A percentile compares a stretch with the other conserved stretches of the same genome.
phyloP scores from a whole-genome alignment of 2,797 vertebrate genomes.

The Siniperca obscura region DNA sequence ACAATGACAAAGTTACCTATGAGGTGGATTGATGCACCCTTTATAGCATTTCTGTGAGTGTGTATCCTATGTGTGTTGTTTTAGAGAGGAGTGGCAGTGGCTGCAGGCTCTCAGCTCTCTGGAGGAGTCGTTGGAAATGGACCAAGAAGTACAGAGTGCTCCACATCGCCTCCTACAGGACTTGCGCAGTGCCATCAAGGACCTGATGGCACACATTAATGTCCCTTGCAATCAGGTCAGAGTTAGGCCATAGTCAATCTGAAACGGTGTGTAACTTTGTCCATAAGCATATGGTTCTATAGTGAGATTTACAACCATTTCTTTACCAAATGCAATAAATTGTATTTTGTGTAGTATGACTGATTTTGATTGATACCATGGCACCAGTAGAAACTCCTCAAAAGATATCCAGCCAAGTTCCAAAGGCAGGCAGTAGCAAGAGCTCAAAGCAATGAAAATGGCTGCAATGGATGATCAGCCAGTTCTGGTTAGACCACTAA shows the following conservation, averaged over 20 bases:
- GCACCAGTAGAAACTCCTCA: constrained; percentile 37
- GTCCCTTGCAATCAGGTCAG: constrained; percentile 89
- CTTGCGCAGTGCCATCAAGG: constrained; percentile 87
- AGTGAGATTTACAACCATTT: background rate
- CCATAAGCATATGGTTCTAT: background rate
- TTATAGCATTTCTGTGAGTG: background rate
- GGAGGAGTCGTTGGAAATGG: constrained; percentile 83
- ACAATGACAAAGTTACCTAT: background rate
- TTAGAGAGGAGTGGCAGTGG: constrained; percentile 95
- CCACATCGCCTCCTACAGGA: constrained; percentile 89
- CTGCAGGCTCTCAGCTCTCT: constrained; percentile 87
- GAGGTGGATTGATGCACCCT: background rate
- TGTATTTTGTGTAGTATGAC: constrained; percentile 2
- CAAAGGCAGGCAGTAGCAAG: constrained; percentile 47
- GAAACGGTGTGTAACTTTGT: constrained; percentile 2
- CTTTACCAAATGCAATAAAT: background rate
- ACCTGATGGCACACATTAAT: constrained; percentile 90
- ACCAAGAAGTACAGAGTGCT: constrained; percentile 81
- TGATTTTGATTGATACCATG: constrained; percentile 45
- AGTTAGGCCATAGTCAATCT: background rate
- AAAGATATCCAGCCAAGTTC: constrained; percentile 31
- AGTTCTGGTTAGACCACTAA: constrained; percentile 71
- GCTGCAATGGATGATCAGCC: constrained; percentile 55
- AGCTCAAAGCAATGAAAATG: constrained; percentile 47
- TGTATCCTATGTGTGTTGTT: constrained; percentile 11